Evolutionary conservation across 2,113 vertebrate species (phyloP).

Genomic region (Channa argus): DNA sequence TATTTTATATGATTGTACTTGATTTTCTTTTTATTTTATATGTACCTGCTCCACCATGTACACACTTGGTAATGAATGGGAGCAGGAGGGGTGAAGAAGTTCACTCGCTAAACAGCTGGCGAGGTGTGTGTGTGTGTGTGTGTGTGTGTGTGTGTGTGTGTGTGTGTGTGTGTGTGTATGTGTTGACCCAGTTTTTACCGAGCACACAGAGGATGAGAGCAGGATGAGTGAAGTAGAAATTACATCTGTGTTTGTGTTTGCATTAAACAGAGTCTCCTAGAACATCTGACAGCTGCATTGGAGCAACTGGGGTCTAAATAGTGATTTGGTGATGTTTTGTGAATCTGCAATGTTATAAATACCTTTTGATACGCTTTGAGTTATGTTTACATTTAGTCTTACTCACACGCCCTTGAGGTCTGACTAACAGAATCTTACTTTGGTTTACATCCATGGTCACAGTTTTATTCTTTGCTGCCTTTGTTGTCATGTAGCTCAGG

Average conservation of each 20-base stretch:
- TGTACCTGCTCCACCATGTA: too few relatives aligned
- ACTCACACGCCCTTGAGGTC: too few relatives aligned
- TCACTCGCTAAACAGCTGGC: conserved; percentile 15
- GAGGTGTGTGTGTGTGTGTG: conserved; percentile 22
- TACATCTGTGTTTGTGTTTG: conserved; percentile 42
- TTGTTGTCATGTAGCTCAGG: too few relatives aligned
- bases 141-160: conserved; percentile 29
- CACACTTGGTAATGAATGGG: background rate
- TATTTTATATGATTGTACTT: too few relatives aligned
- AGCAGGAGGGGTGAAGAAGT: conserved; percentile 21
- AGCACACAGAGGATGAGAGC: conserved; percentile 18
- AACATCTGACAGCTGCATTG: background rate
- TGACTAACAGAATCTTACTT: too few relatives aligned
- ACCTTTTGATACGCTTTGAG: background rate
- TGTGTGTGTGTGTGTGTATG: conserved; percentile 7
- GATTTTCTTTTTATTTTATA: too few relatives aligned
- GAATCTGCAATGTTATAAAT: background rate
- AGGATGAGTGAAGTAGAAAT: conserved; percentile 1
- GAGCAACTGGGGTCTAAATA: background rate
- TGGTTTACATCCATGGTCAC: too few relatives aligned
- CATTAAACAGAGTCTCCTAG: conserved; percentile 6
- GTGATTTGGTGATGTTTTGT: background rate
- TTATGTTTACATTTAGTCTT: background rate
- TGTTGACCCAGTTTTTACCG: conserved; percentile 61
- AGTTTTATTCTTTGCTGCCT: too few relatives aligned